Evolutionary conservation across 2,888 invertebrate species (phyloP).

Genomic region (Parasteatoda lunata): DNA sequence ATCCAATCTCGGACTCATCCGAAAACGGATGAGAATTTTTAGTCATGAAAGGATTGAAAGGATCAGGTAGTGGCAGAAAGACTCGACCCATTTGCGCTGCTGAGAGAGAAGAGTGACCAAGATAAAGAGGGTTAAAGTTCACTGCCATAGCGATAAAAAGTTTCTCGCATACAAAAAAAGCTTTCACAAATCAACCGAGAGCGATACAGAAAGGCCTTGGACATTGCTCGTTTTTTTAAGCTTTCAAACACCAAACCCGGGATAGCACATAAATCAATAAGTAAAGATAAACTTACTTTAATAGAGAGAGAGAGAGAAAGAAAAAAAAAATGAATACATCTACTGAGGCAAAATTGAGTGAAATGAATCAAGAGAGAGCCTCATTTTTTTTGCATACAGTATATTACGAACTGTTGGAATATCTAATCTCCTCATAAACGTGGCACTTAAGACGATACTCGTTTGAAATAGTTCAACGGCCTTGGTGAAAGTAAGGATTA

Average conservation of each 20-base stretch:
- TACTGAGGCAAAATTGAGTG: background rate
- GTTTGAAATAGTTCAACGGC: background rate
- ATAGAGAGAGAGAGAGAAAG: background rate
- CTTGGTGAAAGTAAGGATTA: background rate
- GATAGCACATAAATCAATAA: slow-evolving; percentile 56
- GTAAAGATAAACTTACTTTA: slow-evolving; percentile 37
- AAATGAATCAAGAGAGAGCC: background rate
- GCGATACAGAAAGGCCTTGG: slow-evolving; percentile 60
- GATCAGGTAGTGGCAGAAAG: slow-evolving; percentile 32
- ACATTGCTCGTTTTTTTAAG: slow-evolving; percentile 38
- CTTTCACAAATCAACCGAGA: slow-evolving; percentile 59
- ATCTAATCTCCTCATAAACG: background rate
- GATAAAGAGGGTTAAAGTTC: slow-evolving; percentile 61
- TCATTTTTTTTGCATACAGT: background rate
- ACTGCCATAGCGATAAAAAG: slow-evolving; percentile 43
- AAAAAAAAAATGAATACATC: background rate
- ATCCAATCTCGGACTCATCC: slow-evolving; percentile 15
- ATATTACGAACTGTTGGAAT: background rate
- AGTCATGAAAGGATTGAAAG: slow-evolving; percentile 37
- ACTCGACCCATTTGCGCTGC: slow-evolving; percentile 20
- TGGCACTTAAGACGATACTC: background rate
- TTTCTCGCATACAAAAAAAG: slow-evolving; percentile 9
- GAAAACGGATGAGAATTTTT: background rate
- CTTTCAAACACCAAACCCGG: background rate
- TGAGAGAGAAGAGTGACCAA: slow-evolving; percentile 38